phyloP scores from a whole-genome alignment of 2,113 vertebrate genomes.

The Gambusia affinis region DNA sequence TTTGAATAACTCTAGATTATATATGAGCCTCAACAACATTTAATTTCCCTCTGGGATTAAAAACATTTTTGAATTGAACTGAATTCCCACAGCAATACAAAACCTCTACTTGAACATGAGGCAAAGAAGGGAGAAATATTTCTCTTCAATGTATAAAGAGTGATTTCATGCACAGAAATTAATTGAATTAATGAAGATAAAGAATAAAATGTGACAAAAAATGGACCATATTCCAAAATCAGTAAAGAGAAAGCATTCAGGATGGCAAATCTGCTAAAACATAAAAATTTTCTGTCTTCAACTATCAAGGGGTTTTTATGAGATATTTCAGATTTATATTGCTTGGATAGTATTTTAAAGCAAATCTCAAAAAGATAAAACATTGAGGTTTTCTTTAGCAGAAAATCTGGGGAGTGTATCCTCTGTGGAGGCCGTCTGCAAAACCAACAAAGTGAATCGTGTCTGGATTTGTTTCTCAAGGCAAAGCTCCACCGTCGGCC shows the following conservation, averaged over 20 bases:
- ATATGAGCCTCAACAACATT: no score
- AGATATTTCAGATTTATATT: not conserved
- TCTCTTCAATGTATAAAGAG: no score
- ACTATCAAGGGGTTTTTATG: not conserved
- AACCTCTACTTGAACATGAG: no score
- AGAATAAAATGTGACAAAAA: not conserved
- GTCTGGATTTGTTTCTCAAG: constrained; percentile 68
- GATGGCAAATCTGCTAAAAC: not conserved
- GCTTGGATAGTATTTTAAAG: not conserved
- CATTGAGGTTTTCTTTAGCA: not conserved
- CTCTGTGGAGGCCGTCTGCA: constrained; percentile 46
- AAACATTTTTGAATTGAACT: no score
- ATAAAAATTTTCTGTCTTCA: not conserved
- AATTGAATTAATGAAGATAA: not conserved
- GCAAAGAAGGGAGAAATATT: no score
- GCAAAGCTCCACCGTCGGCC: constrained; percentile 48
- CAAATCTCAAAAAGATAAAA: constrained; percentile 30
- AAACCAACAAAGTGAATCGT: constrained; percentile 50
- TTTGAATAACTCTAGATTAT: no score
- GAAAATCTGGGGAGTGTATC: not conserved
- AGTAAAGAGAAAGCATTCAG: not conserved
- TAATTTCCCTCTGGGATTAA: no score
- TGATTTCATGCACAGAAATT: no score
- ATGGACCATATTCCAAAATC: not conserved
- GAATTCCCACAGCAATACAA: no score